Evolutionary conservation across 2,888 invertebrate species (phyloP), one percentile per base, ranked within the genome.

Genomic region (Opisthograptis luteolata): DNA sequence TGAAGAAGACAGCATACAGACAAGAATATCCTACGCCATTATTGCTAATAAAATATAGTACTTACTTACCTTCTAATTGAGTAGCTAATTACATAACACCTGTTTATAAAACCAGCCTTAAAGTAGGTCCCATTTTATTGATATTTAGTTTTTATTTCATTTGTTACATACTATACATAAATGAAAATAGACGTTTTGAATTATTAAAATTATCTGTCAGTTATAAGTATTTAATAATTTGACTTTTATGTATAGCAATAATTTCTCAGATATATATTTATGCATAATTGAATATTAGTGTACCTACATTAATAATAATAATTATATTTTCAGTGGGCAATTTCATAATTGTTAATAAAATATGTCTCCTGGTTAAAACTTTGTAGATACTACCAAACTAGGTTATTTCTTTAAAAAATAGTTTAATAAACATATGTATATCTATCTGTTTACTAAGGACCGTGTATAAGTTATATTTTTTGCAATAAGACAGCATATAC

Each of bases 321-420:
- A 45, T 40, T 45, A 25, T 56, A 60, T 37, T 69, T 70, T 77
- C 81, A 87, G 89, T 89, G 90, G 89, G 90, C 90, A 89, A 89
- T 87, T 72, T 44, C 34, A 79, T 78, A 73, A 71, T 74, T 22
- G 40, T 25, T 81, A 79, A 72, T 64, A 89, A 89, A 89, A 89
- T 90, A 90, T 90, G 90, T 90, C 90, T 90, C 90, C 90, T 88
- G 74, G 71, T 73, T 73, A 57, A 64, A 64, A 55, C 50, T 61
- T 63, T 62, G 60, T 69, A 66, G 60, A 64, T 68, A 69, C 59
- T 68, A 69, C 59, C 57, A 59, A 66, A 55, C 58, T 68, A 71
- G 60, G 68, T 56, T 57, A 62, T 67, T 35, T 30, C 39, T 39
- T 60, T 54, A 45, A 49, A 50, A 51, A 54, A 17, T 54, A 47